Evolutionary conservation across 2,797 vertebrate genomes (phyloP).

Genomic region (Catostomus latipinnis): DNA sequence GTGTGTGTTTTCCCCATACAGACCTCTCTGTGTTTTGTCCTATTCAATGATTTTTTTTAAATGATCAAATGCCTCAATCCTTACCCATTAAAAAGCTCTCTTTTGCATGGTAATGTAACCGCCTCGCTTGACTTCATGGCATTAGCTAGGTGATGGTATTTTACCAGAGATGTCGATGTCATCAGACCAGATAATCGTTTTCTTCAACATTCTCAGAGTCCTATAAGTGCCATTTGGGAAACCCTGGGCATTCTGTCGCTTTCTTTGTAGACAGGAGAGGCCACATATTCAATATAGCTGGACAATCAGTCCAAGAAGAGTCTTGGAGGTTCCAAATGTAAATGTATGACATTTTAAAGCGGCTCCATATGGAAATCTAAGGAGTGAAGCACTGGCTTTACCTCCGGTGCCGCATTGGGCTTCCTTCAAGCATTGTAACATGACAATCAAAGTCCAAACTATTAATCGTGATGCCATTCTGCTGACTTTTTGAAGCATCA

Average conservation of each 20-base stretch:
- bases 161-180: background rate
- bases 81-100: background rate
- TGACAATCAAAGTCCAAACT: too few species aligned
- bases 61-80: background rate
- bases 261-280: conserved; percentile 5
- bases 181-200: background rate
- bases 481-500: too few species aligned
- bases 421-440: too few species aligned
- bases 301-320: background rate
- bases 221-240: background rate
- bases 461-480: too few species aligned
- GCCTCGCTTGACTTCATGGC: background rate
- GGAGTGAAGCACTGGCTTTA: too few species aligned
- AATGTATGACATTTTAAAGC: background rate
- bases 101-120: background rate
- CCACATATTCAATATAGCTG: background rate
- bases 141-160: conserved; percentile 5
- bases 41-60: background rate
- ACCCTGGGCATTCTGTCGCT: background rate
- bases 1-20: background rate
- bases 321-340: background rate
- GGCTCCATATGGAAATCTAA: background rate
- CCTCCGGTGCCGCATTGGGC: too few species aligned
- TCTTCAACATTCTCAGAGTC: background rate
- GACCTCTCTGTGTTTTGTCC: conserved; percentile 21